These are phyloP conservation scores for Cyaniris semiargus DNA, from an alignment of 2,888 invertebrate species.

Conservation along the genomic window DNA sequence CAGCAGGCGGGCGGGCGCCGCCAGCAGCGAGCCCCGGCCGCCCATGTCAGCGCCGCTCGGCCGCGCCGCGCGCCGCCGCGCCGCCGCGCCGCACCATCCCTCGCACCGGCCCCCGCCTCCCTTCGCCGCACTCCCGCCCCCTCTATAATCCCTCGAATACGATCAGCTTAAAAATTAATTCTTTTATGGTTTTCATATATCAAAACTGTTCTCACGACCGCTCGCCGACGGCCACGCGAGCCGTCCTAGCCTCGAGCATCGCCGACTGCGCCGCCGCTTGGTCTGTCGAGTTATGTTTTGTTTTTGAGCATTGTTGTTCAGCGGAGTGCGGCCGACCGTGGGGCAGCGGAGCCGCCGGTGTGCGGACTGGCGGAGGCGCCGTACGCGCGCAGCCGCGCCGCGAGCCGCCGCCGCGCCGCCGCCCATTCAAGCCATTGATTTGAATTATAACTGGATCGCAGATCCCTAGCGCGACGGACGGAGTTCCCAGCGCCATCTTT, in stretches of 20 bases:
- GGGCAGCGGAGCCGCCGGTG: conserved; percentile 81
- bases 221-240: conserved; percentile 72
- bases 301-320: conserved; percentile 77
- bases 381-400: conserved; percentile 53
- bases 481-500: conserved; percentile 27
- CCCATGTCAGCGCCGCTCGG: conserved; percentile 77
- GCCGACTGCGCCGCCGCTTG: conserved; percentile 65
- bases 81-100: conserved; percentile 69
- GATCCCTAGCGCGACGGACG: conserved; percentile 44
- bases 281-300: conserved; percentile 70
- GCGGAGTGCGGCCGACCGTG: conserved; percentile 80
- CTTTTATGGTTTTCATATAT: conserved; percentile 73
- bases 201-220: conserved; percentile 66
- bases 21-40: conserved; percentile 76
- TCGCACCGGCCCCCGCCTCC: conserved; percentile 54
- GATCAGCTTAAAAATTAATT: conserved; percentile 65
- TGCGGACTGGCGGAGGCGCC: conserved; percentile 75
- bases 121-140: conserved; percentile 53
- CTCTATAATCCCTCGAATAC: conserved; percentile 69
- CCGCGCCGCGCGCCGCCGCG: conserved; percentile 68
- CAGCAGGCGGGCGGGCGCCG: conserved; percentile 79
- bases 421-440: conserved; percentile 56
- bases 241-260: conserved; percentile 72
- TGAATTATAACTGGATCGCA: conserved; percentile 13
- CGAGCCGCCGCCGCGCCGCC: conserved; percentile 57